Evolutionary conservation across 2,888 invertebrate genomes (phyloP), one percentile per base, ranked within the genome.

Genomic region (Resseliella maxima): DNA sequence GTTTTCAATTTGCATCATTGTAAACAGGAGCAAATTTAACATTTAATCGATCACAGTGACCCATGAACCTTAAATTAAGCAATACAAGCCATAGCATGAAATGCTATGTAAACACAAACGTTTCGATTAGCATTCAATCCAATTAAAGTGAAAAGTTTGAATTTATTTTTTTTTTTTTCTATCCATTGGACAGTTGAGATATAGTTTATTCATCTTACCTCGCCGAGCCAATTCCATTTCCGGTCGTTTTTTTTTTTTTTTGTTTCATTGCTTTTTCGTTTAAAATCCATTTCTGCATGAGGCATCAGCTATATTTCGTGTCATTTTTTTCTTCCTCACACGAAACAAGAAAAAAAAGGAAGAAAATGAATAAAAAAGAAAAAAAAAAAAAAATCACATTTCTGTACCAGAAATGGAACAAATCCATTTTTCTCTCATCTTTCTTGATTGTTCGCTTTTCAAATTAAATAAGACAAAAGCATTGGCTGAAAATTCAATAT

Each of bases 401-500:
- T n/a, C n/a, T n/a, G n/a, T n/a, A n/a, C n/a, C n/a, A 21, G 8
- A 72, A 72, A 72, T 72, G 72, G 31, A 72, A 31, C 31, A 35
- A 72, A 72, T 31, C n/a, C 72, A 72, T 72, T 27, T 59, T 72
- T 72, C 72, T 1, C 12, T 72, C 35, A 18, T 27, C 10, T 72
- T 31, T 72, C 72, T 27, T 72, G 72, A 72, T 72, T 72, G 72
- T 31, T 72, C 72, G 72, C 72, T 72, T 27, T 31, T 72, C 27
- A 72, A 72, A 72, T 72, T 72, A 72, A 72, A 72, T 72, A 72
- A 72, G 72, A 72, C 72, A 72, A 72, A 72, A 72, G 72, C 27
- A 72, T 72, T 72, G 35, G 31, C 72, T 72, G 72, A 35, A 72
- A 72, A 72, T 72, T 72, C 72, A 72, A 72, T 72, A 72, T 72